Conservation (phyloP, 1,140 invertebrate species). For the Trichonephila clavata region DNA sequence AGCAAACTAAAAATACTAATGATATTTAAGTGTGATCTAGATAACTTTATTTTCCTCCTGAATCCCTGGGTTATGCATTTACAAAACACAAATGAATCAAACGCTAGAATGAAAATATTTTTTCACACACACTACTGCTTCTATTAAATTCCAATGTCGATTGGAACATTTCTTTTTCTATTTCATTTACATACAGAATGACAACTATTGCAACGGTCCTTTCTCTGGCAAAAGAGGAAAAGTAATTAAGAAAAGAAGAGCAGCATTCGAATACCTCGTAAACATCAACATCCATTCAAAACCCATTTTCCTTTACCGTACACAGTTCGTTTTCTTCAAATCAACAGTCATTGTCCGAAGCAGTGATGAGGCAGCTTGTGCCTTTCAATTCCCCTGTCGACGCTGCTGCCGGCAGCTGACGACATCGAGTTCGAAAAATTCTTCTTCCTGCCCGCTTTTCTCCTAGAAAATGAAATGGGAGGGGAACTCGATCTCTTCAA, state of each 20-base stretch:
- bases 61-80: background rate
- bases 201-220: background rate
- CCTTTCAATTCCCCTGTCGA: slow-evolving; percentile 64
- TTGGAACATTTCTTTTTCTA: background rate
- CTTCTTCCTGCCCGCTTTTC: background rate
- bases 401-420: slow-evolving; percentile 55
- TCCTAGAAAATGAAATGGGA: slow-evolving; percentile 39
- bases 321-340: slow-evolving; percentile 61
- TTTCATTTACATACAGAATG: slow-evolving; percentile 10
- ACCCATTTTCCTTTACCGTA: slow-evolving; percentile 36
- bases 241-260: slow-evolving; percentile 21
- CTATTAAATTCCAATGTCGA: background rate
- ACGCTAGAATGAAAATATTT: background rate
- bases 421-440: slow-evolving; percentile 51
- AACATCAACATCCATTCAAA: slow-evolving; percentile 55
- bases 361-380: slow-evolving; percentile 53
- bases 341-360: slow-evolving; percentile 64
- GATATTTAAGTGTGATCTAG: background rate
- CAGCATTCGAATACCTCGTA: slow-evolving; percentile 6
- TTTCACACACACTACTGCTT: background rate
- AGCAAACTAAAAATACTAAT: too few species aligned
- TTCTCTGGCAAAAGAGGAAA: background rate
- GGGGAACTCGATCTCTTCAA: slow-evolving; percentile 67
- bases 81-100: background rate
- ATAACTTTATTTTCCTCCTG: background rate